Conservation (phyloP, 2,797 vertebrate species). For the Rhinogobio ventralis region DNA sequence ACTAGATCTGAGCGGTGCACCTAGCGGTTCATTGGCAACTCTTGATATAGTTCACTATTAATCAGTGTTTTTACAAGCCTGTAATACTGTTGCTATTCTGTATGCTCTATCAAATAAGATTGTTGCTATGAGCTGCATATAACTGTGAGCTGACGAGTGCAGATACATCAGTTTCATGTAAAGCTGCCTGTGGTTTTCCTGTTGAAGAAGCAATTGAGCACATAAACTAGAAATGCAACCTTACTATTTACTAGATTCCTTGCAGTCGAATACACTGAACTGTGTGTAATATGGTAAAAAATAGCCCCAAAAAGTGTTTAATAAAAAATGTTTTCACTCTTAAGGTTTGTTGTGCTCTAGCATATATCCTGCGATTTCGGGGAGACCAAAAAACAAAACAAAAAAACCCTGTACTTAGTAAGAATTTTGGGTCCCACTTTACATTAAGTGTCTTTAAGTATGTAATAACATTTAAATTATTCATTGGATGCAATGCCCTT, state of each 20-base stretch:
- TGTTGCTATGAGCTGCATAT: background rate
- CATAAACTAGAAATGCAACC: slow-evolving; percentile 35
- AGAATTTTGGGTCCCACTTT: slow-evolving; percentile 43
- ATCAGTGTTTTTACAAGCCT: background rate
- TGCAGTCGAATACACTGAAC: background rate
- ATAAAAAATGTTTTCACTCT: background rate
- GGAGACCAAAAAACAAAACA: too few relatives aligned
- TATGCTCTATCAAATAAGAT: background rate
- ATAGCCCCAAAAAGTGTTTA: background rate
- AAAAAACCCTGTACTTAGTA: slow-evolving; percentile 68
- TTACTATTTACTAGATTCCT: background rate
- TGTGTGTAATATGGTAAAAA: background rate
- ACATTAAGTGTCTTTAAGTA: background rate
- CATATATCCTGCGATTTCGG: too few relatives aligned
- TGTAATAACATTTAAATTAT: background rate
- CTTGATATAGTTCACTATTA: background rate
- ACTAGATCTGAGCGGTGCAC: background rate
- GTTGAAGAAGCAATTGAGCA: slow-evolving; percentile 31
- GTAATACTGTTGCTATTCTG: background rate
- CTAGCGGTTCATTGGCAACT: background rate
- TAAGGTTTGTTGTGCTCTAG: background rate
- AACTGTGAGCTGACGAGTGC: slow-evolving; percentile 12
- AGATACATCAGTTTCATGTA: slow-evolving; percentile 1
- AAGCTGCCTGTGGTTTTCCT: slow-evolving; percentile 57
- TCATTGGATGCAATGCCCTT: background rate